Evolutionary conservation across 2,113 vertebrate genomes (phyloP), one percentile per base, ranked within the genome.

Genomic region (Gyps fulvus): DNA sequence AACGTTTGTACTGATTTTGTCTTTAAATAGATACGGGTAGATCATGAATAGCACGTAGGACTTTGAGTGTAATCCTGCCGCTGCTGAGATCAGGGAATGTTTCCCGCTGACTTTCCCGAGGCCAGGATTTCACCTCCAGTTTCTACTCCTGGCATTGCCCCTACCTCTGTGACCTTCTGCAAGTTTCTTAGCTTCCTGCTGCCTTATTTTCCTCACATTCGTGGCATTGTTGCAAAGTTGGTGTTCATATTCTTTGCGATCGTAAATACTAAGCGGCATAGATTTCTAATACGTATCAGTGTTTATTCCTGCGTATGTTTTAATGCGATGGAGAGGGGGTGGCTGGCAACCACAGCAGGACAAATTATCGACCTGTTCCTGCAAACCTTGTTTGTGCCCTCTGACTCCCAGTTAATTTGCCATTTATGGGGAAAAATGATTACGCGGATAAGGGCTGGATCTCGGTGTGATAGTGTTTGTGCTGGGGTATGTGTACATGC

Each of bases 111-210:
- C 87, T 94, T 92, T 78, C 83, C 81, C 89, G 54, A 89, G 91
- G 87, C 91, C 43, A 0, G 57, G 50, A 76, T 95, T 96, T 96
- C 89, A 95, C 94, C 95, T 96, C 91, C 45, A 17, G 52, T 95
- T 95, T 95, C 94, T 93, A 61, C 84, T 95, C 89, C 89, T 55
- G 94, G 93, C 78, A 8, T 31, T 18, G 34, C 73, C 42, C 8
- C 91, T 91, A 31, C 49, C 81, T 84, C 86, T 49, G 73, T 87
- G 93, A 97, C 96, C 95, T 95, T 95, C 91, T n/a, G 86, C 76
- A 57, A 91, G 92, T 95, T 92, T 52, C 73, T 72, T 18, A 34
- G 73, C 52, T 67, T 79, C 69, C 50, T 52, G 43, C 67, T 92
- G 89, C 83, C 61, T 58, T 26, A 20, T 77, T 62, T 85, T 22